Evolutionary conservation across 2,888 invertebrate genomes (phyloP), one percentile per base, ranked within the genome.

Genomic region (Conus canariensis): DNA sequence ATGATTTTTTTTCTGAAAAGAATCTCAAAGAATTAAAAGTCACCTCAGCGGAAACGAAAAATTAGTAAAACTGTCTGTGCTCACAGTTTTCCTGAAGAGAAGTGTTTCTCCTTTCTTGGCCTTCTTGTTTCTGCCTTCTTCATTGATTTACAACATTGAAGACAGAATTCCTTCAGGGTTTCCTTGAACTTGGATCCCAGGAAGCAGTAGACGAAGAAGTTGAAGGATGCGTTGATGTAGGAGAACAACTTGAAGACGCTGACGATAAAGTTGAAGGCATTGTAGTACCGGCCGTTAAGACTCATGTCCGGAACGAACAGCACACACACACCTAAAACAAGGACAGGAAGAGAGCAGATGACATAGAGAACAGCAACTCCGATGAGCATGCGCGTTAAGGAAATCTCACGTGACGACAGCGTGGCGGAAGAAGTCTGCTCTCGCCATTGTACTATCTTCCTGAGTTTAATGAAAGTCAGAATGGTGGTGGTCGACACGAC

Each of bases 171-270:
- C 25, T 45, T 10, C 14, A 87, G 56, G 3, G 70, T 89, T 45
- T 89, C 85, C 16, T 64, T 58, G 83, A 56, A 89, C 70, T 30
- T 83, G 12, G 89, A 70, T 2, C 89, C 89, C n/a, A 89, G 59
- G 12, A 25, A 19, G 58, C 30, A 30, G 59, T 89, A 89, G 59
- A 89, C 60, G 67, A 89, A 89, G 85, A 89, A 89, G 30, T 89
- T 67, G 67, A 85, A 30, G 25, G 85, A 70, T 16, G 89, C 83
- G 58, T 89, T 89, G 58, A 89, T 85, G 70, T 83, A 56, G 22
- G 59, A 56, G 30, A 64, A 80, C 30, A 88, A 9, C 67, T 67
- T 19, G 59, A 58, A 59, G 22, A n/a, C 14, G 19, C 58, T 60
- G 10, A 83, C 12, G 4, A 82, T 30, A 8, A 56, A 64, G 64